These are phyloP conservation scores for Anas platyrhynchos DNA, from an alignment of 2,113 vertebrate genomes.

Conservation along the genomic window DNA sequence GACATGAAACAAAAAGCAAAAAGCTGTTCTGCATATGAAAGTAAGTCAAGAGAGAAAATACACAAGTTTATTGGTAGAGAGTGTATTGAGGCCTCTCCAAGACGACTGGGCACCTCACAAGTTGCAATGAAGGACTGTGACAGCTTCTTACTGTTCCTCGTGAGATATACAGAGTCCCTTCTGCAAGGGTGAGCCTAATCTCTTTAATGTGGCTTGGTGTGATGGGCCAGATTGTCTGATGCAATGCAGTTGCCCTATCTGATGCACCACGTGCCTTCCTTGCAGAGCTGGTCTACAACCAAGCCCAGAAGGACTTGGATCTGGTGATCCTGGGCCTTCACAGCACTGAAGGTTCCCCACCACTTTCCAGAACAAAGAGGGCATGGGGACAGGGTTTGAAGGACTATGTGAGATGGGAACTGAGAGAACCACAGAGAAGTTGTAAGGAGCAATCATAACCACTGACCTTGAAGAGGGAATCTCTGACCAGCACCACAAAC, in stretches of 20 bases:
- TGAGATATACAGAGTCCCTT: fast-evolving
- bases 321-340: neutral
- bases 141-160: neutral
- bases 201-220: fast-evolving
- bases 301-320: neutral
- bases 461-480: neutral
- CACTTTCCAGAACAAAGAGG: neutral
- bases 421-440: neutral
- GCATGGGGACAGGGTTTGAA: neutral
- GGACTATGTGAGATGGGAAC: neutral
- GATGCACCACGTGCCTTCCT: fast-evolving
- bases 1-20: neutral
- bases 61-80: neutral
- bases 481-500: neutral
- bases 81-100: neutral
- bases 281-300: neutral
- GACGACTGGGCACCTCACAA: neutral
- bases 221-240: neutral
- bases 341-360: neutral
- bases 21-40: neutral
- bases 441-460: neutral
- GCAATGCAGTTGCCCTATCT: fast-evolving
- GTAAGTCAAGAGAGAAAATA: neutral
- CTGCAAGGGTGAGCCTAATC: neutral
- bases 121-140: neutral